phyloP scores from a whole-genome alignment of 2,888 invertebrate species.

The Tuberolachnus salignus region DNA sequence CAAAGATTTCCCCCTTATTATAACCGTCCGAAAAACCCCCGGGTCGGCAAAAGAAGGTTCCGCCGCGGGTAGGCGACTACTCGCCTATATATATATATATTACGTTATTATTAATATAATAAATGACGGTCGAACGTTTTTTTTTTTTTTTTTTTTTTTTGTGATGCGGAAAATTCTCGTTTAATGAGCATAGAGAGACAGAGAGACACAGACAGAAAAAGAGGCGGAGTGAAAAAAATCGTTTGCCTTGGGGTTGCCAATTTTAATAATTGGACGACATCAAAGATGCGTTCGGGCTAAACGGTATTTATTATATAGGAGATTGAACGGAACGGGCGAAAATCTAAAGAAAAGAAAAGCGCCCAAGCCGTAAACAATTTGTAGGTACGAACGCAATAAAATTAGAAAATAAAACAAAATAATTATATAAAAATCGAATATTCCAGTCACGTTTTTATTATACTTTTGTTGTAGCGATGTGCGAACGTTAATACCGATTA shows the following conservation, averaged over 20 bases:
- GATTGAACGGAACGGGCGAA: slow-evolving; percentile 8
- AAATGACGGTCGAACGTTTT: slow-evolving; percentile 40
- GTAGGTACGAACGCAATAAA: no score
- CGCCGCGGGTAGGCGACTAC: slow-evolving; percentile 1
- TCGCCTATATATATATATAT: background rate
- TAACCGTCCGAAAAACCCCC: slow-evolving; percentile 23
- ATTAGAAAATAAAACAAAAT: no score
- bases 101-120: slow-evolving; percentile 46
- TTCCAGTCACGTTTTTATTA: background rate
- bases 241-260: slow-evolving; percentile 41
- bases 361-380: no score
- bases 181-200: slow-evolving; percentile 39
- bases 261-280: slow-evolving; percentile 55
- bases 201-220: background rate
- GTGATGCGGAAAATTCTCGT: slow-evolving; percentile 52
- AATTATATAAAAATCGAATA: no score
- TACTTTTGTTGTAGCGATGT: no score
- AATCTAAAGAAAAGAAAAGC: slow-evolving; percentile 24
- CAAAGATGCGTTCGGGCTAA: slow-evolving; percentile 44
- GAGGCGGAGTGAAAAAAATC: slow-evolving; percentile 7
- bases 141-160: background rate
- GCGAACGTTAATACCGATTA: background rate
- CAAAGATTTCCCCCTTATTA: slow-evolving; percentile 22
- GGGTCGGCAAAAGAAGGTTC: slow-evolving; percentile 28
- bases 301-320: slow-evolving; percentile 34